A percentile compares a stretch with the other conserved stretches of the same genome.
Evolutionary conservation across 2,888 invertebrate species (phyloP).

Genomic region (Agrotis exclamationis): DNA sequence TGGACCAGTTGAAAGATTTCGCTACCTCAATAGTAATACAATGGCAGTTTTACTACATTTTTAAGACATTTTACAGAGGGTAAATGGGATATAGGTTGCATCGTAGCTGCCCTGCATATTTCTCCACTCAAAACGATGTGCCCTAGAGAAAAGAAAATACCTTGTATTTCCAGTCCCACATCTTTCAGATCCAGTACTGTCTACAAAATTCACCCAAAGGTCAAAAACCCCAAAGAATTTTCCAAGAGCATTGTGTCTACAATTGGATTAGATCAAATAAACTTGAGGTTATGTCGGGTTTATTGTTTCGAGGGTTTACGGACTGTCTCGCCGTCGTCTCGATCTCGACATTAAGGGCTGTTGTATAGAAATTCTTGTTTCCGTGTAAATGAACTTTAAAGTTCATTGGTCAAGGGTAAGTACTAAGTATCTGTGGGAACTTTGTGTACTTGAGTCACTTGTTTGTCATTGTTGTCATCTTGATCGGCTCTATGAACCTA

Average conservation of each 20-base stretch:
- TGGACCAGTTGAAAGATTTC: background rate
- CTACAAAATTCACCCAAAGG: background rate
- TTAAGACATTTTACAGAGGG: background rate
- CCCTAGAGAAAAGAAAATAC: too few relatives aligned
- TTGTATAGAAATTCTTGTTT: constrained; percentile 31
- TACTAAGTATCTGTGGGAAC: constrained; percentile 21
- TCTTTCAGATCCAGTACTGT: background rate
- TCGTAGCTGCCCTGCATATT: too few relatives aligned
- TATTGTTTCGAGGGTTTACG: constrained; percentile 53
- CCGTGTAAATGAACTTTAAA: constrained; percentile 37
- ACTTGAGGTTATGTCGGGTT: constrained; percentile 47
- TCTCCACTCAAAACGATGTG: too few relatives aligned
- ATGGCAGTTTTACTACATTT: background rate
- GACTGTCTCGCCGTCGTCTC: constrained; percentile 50
- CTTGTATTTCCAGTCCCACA: background rate
- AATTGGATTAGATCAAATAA: constrained; percentile 57
- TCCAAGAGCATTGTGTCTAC: constrained; percentile 14
- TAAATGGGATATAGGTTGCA: background rate
- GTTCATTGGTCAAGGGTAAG: constrained; percentile 45
- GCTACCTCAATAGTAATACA: background rate
- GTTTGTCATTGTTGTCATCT: constrained; percentile 7
- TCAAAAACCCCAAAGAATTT: constrained; percentile 25
- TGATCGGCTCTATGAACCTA: too few relatives aligned
- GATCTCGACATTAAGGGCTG: constrained; percentile 23
- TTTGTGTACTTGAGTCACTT: constrained; percentile 1